Evolutionary conservation across 2,113 vertebrate genomes (phyloP).

Genomic region (Aleadryas rufinucha): DNA sequence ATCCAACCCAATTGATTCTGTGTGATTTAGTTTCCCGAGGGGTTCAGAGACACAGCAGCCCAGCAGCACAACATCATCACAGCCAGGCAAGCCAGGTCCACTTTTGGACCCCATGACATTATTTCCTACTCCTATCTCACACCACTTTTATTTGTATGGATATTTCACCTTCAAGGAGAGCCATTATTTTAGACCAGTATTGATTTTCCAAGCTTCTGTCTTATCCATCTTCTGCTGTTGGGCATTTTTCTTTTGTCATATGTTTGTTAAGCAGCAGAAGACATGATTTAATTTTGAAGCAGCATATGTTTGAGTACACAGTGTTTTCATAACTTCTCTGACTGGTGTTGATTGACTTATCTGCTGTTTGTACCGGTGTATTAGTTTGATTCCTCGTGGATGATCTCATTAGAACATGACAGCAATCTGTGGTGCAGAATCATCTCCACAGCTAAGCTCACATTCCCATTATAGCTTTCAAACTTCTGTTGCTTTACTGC

Average conservation of each 20-base stretch:
- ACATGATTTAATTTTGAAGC: conserved; percentile 20
- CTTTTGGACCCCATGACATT: not conserved
- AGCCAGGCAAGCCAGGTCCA: not conserved
- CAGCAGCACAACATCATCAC: not conserved
- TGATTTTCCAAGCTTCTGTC: not conserved
- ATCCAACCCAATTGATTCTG: not conserved
- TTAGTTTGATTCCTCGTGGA: not conserved
- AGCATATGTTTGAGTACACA: conserved; percentile 23
- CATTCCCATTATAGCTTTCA: not conserved
- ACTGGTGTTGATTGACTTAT: conserved; percentile 39
- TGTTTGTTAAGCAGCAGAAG: not conserved
- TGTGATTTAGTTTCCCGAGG: not conserved
- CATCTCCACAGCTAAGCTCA: not conserved
- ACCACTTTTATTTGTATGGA: not conserved
- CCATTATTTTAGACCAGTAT: not conserved
- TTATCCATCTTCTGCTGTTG: not conserved
- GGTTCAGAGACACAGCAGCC: not conserved
- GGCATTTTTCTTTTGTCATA: not conserved
- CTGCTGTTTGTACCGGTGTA: not conserved
- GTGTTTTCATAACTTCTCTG: conserved; percentile 36
- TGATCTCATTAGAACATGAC: conserved; percentile 9
- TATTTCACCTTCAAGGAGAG: not conserved
- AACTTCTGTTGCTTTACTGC: not conserved
- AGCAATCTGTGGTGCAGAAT: conserved; percentile 34
- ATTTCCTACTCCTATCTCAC: not conserved